These are phyloP conservation scores for Coptotermes formosanus DNA, from an alignment of 1,140 invertebrate species.

Conservation along the genomic window DNA sequence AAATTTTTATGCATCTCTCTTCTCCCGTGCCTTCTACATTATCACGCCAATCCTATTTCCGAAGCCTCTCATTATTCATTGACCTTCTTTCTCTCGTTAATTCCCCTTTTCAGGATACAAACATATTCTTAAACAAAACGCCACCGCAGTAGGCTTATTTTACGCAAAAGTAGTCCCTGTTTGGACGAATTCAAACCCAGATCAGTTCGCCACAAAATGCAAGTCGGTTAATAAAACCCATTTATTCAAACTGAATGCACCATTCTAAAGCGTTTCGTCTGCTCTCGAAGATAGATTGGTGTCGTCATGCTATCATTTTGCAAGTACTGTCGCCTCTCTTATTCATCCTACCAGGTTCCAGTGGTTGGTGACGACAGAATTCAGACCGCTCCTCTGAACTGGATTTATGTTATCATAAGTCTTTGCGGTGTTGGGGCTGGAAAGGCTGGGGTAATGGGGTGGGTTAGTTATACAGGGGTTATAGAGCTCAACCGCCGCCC, in stretches of 20 bases:
- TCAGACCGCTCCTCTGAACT: background rate
- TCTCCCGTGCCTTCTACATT: too few species aligned
- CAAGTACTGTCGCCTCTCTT: background rate
- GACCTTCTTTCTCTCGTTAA: too few species aligned
- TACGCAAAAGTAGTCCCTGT: too few species aligned
- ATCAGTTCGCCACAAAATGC: too few species aligned
- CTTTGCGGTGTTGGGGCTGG: background rate
- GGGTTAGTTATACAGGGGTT: background rate
- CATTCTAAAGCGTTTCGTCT: background rate
- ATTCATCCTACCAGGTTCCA: background rate
- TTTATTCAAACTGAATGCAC: background rate
- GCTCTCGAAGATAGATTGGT: background rate
- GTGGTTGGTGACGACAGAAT: conserved; percentile 14
- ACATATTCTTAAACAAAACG: too few species aligned
- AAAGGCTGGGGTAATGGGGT: background rate
- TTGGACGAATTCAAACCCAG: too few species aligned
- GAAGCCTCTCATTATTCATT: too few species aligned
- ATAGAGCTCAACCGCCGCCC: background rate
- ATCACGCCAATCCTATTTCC: too few species aligned
- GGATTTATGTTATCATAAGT: conserved; percentile 14
- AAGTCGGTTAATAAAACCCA: too few species aligned
- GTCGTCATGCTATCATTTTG: background rate
- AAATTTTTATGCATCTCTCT: too few species aligned
- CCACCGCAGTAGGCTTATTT: too few species aligned
- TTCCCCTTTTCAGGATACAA: too few species aligned